phyloP scores from a whole-genome alignment of 1,140 invertebrate genomes.

The Oedothorax gibbosus region DNA sequence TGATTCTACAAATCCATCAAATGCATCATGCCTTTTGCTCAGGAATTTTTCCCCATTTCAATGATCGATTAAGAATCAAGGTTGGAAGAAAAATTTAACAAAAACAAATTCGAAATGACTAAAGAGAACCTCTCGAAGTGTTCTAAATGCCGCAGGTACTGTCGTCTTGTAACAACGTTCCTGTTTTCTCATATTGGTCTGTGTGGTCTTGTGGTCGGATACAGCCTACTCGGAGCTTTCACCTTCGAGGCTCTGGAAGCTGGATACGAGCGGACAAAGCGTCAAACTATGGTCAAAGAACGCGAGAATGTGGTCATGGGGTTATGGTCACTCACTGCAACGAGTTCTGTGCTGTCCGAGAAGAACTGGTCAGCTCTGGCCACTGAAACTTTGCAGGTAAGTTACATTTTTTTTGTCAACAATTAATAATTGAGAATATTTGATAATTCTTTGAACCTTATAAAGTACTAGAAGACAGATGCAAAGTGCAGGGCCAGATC shows the following conservation, averaged over 20 bases:
- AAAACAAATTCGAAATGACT: neutral
- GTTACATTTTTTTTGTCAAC: neutral
- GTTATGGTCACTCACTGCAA: constrained; percentile 67
- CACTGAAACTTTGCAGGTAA: constrained; percentile 37
- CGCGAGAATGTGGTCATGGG: constrained; percentile 61
- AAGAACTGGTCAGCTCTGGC: constrained; percentile 66
- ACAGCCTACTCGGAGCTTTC: constrained; percentile 94
- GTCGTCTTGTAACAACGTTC: constrained; percentile 72
- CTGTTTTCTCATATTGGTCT: constrained; percentile 86
- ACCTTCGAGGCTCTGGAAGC: constrained; percentile 80
- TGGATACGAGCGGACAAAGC: constrained; percentile 59
- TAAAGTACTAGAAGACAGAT: neutral
- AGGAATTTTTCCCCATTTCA: too few species aligned
- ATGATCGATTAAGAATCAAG: too few species aligned
- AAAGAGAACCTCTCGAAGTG: constrained; percentile 43
- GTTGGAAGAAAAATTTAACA: too few species aligned
- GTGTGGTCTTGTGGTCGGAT: constrained; percentile 92
- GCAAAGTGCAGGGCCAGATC: too few species aligned
- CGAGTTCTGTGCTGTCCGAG: constrained; percentile 64
- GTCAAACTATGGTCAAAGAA: constrained; percentile 53
- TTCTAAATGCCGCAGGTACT: constrained; percentile 63
- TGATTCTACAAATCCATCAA: too few species aligned
- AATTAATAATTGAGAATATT: neutral
- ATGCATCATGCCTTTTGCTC: too few species aligned
- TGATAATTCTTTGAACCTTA: neutral